Base-by-base conservation (phyloP, 2,797 vertebrate species). In the Triplophysa bombifrons region DNA sequence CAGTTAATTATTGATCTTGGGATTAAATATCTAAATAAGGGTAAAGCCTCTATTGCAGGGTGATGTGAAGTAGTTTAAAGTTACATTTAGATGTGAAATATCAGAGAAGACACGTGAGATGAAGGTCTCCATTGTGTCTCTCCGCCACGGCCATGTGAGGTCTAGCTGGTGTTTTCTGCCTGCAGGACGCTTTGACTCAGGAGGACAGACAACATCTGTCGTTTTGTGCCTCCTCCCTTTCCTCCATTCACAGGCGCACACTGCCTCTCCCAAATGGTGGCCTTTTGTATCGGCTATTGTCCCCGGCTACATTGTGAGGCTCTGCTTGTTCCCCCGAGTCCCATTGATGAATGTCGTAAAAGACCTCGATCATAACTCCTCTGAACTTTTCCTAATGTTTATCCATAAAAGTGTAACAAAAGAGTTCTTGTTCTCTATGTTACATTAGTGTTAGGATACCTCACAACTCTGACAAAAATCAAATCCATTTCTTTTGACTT, bases 121-220 rank as follows among this genome's bases (percentile, higher is more conserved):
- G 50, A 87, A 84, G 82, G 87, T 80, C 79, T 88, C 81, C 85
- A 69, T 83, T 86, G 86, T 83, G 66, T 72, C 66, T 82, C 70
- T 80, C 81, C 75, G 82, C 72, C 74, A 51, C 3, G 63, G 72
- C 83, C 87, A 90, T 88, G 90, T 91, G 92, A 88, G 88, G 86
- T 84, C 85, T 87, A 84, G 87, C 89, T 86, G 90, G 78, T 89
- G 72, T 88, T 27, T 87, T 88, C 87, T 91, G 89, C 91, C 92
- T 92, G 90, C 87, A 91, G 90, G 92, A 92, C 91, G 91, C 92
- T 93, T 92, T 91, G 91, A 84, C 91, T 89, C 91, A 85, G 74
- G 73, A 85, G 80, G 84, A 84, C 80, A 84, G 82, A 88, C 90
- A 93, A 94, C 93, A 93, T 94, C 93, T 94, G 93, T 93, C 92